phyloP scores from a whole-genome alignment of 64 coral and sea anemone genomes.

The Actinia tenebrosa region DNA sequence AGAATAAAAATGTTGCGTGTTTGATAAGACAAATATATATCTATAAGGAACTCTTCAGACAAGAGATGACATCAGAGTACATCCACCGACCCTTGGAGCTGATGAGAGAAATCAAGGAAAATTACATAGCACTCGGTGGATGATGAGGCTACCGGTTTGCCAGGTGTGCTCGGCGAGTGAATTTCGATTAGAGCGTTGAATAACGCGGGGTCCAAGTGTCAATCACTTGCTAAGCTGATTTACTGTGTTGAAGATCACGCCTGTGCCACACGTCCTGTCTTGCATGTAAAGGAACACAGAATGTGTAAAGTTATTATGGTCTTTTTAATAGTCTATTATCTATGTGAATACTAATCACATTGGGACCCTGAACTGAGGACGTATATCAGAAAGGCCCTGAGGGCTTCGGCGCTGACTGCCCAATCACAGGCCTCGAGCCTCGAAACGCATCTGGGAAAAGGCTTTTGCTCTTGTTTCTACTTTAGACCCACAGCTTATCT shows the following conservation, averaged over 20 bases:
- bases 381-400: background rate
- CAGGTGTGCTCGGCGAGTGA: background rate
- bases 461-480: background rate
- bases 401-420: background rate
- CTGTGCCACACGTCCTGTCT: background rate
- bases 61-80: background rate
- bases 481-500: background rate
- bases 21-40: constrained; percentile 2
- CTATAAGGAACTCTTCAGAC: background rate
- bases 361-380: background rate
- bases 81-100: background rate
- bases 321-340: background rate
- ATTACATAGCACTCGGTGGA: background rate
- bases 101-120: background rate
- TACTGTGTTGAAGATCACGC: background rate
- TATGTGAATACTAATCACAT: background rate
- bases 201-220: background rate
- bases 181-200: background rate
- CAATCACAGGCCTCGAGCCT: background rate
- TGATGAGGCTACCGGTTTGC: background rate
- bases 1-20: background rate
- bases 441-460: background rate
- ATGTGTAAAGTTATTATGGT: background rate
- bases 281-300: background rate
- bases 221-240: constrained; percentile 3